Conservation (phyloP, 2,797 vertebrate genomes). For the Emydoidea blandingii region DNA sequence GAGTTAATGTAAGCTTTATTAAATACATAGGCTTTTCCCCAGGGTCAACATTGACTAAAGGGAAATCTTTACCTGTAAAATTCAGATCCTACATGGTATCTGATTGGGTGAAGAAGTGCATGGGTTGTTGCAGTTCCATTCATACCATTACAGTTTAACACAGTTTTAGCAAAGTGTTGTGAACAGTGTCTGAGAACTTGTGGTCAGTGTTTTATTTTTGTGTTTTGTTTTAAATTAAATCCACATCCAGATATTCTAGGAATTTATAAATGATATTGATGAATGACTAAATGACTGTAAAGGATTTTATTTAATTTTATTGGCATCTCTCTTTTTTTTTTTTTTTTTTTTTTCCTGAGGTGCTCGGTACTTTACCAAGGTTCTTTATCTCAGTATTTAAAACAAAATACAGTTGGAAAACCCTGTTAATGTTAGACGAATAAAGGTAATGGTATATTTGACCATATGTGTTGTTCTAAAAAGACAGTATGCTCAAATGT, state of each 20-base stretch:
- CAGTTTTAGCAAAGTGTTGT: conserved; percentile 73
- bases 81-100: conserved; percentile 77
- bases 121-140: conserved; percentile 58
- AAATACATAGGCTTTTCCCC: conserved; percentile 64
- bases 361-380: conserved; percentile 82
- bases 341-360: conserved; percentile 62
- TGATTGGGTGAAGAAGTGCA: conserved; percentile 59
- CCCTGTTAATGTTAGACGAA: conserved; percentile 74
- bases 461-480: conserved; percentile 83
- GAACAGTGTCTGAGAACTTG: conserved; percentile 74
- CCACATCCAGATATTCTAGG: conserved; percentile 73
- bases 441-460: conserved; percentile 81
- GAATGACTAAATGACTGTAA: conserved; percentile 81
- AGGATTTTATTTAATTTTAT: conserved; percentile 67
- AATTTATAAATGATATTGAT: conserved; percentile 75
- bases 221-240: conserved; percentile 57
- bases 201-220: conserved; percentile 71
- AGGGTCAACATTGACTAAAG: conserved; percentile 62
- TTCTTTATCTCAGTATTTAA: conserved; percentile 82
- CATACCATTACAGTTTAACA: conserved; percentile 68
- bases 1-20: conserved; percentile 19
- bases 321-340: conserved; percentile 37
- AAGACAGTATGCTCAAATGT: conserved; percentile 86
- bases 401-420: conserved; percentile 71
- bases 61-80: conserved; percentile 65